Conservation (phyloP, 2,113 vertebrate genomes). For the Antechinus stuartii region DNA sequence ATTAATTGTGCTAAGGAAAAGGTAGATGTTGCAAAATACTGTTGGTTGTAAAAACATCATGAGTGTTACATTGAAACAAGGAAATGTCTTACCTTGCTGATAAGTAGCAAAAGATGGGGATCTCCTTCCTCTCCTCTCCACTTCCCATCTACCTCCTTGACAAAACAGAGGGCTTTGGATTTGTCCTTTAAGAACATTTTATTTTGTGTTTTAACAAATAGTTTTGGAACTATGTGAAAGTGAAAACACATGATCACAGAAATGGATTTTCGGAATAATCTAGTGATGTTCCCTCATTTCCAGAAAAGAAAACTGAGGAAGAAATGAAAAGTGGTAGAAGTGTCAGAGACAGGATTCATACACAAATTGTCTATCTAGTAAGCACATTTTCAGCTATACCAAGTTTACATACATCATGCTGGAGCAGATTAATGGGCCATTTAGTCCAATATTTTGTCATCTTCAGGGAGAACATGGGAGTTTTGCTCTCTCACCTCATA, state of each 20-base stretch:
- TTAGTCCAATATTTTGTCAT: background rate
- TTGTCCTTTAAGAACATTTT: background rate
- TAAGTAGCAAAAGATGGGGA: background rate
- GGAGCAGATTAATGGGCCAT: background rate
- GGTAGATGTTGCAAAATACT: background rate
- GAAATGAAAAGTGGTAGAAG: background rate
- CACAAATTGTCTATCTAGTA: background rate
- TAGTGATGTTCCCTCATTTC: background rate
- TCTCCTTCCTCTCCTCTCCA: background rate
- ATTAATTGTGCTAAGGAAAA: conserved; percentile 44
- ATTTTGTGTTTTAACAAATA: background rate
- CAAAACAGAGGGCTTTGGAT: background rate
- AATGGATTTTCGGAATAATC: background rate
- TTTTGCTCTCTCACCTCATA: background rate
- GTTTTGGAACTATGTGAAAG: background rate
- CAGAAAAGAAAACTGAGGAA: background rate
- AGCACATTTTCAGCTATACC: background rate
- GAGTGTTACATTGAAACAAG: background rate
- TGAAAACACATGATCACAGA: background rate
- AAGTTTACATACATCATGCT: background rate
- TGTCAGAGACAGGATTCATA: background rate
- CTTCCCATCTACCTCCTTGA: background rate
- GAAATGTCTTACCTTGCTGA: background rate
- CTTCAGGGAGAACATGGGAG: background rate
- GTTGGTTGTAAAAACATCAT: background rate